Conservation (phyloP, 2,797 vertebrate species). For the Peromyscus melanophrys region DNA sequence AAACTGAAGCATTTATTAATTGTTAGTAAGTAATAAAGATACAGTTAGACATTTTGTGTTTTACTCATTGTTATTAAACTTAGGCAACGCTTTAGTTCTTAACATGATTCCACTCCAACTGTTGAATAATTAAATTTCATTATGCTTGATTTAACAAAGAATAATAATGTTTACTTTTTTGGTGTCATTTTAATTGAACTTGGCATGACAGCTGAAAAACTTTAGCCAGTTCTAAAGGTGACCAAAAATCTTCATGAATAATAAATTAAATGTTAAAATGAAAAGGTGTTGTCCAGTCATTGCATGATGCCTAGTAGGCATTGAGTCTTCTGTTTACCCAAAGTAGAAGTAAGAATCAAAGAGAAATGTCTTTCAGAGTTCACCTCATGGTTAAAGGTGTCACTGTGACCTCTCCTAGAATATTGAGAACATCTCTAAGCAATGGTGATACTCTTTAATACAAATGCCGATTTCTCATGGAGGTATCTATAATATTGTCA, state of each 20-base stretch:
- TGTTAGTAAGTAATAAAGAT: constrained; percentile 11
- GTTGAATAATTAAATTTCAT: constrained; percentile 59
- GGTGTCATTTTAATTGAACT: background rate
- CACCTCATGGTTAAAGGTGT: background rate
- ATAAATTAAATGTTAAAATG: background rate
- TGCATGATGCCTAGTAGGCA: background rate
- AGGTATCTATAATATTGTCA: background rate
- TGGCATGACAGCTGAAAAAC: background rate
- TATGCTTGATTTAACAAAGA: constrained; percentile 29
- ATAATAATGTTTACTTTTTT: background rate
- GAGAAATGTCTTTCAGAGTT: background rate
- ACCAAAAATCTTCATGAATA: constrained; percentile 11
- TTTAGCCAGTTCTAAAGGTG: background rate
- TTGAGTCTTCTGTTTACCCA: background rate
- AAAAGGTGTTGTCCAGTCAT: background rate
- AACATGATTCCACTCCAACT: background rate
- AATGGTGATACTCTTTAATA: background rate
- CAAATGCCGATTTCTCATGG: background rate
- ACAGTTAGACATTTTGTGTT: background rate
- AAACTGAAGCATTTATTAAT: constrained; percentile 38
- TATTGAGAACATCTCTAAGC: background rate
- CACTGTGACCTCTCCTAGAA: background rate
- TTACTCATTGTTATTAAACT: constrained; percentile 3
- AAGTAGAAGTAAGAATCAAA: background rate
- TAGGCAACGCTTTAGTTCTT: background rate